phyloP scores from a whole-genome alignment of 35 echinoderm and acorn worm genomes.

The Diadema setosum region DNA sequence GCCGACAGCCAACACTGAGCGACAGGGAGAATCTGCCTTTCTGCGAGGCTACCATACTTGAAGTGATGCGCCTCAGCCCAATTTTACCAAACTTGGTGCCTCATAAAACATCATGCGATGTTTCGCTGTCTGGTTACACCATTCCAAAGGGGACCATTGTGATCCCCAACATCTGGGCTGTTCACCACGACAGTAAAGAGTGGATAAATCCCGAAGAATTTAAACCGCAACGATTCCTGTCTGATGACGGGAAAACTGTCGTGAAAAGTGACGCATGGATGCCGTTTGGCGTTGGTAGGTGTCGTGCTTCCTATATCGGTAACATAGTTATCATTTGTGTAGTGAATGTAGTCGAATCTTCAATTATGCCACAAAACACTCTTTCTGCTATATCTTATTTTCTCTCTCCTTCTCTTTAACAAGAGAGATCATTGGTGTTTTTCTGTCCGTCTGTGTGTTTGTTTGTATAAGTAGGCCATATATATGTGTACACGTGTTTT shows the following conservation, averaged over 20 bases:
- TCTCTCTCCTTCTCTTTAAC: too few species aligned
- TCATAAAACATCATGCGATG: neutral
- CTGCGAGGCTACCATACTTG: slow-evolving; percentile 16
- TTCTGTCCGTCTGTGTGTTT: too few species aligned
- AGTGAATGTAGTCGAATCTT: too few species aligned
- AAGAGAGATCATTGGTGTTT: too few species aligned
- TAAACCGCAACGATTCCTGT: slow-evolving; percentile 16
- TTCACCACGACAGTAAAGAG: neutral
- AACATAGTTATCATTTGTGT: too few species aligned
- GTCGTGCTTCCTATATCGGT: too few species aligned
- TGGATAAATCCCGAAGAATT: slow-evolving; percentile 24
- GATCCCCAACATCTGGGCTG: slow-evolving; percentile 24
- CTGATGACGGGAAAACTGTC: neutral
- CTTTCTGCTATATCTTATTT: too few species aligned
- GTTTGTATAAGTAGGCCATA: too few species aligned
- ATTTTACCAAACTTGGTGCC: neutral
- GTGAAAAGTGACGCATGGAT: neutral
- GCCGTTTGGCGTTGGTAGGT: neutral
- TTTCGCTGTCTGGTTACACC: neutral
- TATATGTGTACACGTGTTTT: too few species aligned
- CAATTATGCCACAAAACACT: too few species aligned
- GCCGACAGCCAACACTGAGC: neutral
- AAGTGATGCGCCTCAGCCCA: neutral
- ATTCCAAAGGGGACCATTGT: slow-evolving; percentile 39
- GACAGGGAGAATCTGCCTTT: slow-evolving; percentile 19